phyloP scores from a whole-genome alignment of 2,797 vertebrate genomes.

The Liparis tanakae region DNA sequence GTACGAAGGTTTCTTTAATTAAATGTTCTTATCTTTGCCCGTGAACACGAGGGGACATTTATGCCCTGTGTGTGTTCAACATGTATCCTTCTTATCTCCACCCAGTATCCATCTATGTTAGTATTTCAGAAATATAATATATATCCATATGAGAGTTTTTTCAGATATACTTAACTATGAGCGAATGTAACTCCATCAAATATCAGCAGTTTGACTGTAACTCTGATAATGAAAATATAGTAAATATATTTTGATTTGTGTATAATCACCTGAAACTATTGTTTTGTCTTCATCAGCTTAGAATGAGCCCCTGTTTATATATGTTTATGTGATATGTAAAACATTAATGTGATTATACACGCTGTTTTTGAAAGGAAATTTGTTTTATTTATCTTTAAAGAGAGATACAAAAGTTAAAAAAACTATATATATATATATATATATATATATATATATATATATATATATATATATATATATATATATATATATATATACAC shows the following conservation, averaged over 20 bases:
- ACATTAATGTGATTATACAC: not conserved
- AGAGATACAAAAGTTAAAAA: not conserved
- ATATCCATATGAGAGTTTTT: not conserved
- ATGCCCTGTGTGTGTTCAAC: not conserved
- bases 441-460: not conserved
- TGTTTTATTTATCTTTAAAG: conserved; percentile 1
- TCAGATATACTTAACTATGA: not conserved
- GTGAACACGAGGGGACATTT: not conserved
- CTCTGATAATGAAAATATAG: not conserved
- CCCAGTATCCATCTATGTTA: not conserved
- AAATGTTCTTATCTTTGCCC: not conserved
- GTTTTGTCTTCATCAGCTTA: not conserved
- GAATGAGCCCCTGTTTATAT: not conserved
- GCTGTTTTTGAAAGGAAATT: not conserved
- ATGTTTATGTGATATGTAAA: not conserved
- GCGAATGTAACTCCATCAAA: not conserved
- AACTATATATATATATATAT: not conserved
- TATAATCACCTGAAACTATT: not conserved
- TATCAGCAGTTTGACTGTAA: not conserved
- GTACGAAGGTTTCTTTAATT: not conserved
- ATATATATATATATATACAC: not conserved
- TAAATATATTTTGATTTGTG: not conserved
- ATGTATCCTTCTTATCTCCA: not conserved
- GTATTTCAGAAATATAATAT: not conserved
- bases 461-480: not conserved